Percentiles rank a stretch among this genome's conserved stretches.
Conservation (phyloP, 2,113 vertebrate species). For the Crotalus tigris region DNA sequence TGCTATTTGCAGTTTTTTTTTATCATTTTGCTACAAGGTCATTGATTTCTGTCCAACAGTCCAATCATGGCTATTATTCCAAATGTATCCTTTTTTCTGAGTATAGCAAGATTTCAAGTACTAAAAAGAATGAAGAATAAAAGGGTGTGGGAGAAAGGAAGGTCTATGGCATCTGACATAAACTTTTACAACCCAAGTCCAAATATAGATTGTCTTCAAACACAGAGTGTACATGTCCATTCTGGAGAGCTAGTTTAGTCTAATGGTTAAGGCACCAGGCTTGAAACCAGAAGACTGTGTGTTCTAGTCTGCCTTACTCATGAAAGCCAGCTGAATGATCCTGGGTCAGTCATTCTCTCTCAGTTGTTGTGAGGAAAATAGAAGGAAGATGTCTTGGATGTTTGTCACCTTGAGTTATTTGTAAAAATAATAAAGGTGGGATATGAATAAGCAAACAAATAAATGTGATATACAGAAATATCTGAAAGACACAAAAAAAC, state of each 20-base stretch:
- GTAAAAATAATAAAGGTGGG: neutral
- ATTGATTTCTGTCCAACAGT: neutral
- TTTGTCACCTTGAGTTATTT: neutral
- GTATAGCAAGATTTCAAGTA: neutral
- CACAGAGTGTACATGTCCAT: neutral
- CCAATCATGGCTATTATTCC: neutral
- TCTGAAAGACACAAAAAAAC: neutral
- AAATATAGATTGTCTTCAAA: neutral
- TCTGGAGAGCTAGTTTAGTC: neutral
- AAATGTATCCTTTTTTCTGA: neutral
- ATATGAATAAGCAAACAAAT: neutral
- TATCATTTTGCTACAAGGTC: neutral
- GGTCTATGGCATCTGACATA: neutral
- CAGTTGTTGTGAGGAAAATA: neutral
- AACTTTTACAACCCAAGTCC: neutral
- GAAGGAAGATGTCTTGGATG: neutral
- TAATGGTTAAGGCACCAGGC: neutral
- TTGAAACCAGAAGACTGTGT: neutral
- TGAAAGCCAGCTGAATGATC: neutral
- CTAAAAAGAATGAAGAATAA: neutral
- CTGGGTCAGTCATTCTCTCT: neutral
- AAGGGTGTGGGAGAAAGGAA: neutral
- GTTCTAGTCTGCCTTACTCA: neutral
- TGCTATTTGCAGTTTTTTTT: neutral
- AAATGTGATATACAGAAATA: neutral